Evolutionary conservation across 2,797 vertebrate genomes (phyloP).

Genomic region (Chaenodraco wilsoni): DNA sequence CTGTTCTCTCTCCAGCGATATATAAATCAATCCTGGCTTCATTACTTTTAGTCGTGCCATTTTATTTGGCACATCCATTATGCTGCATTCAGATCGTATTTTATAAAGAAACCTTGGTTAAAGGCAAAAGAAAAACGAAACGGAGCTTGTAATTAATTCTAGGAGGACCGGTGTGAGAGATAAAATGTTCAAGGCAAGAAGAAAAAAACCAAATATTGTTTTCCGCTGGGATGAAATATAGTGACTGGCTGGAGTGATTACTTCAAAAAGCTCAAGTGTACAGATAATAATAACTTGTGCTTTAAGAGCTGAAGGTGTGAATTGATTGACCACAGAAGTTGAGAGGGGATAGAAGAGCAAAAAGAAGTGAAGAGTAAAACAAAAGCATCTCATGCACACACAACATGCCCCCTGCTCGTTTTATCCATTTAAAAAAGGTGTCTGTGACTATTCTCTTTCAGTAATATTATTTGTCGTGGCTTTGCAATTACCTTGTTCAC

Average conservation of each 20-base stretch:
- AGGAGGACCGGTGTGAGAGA: slow-evolving; percentile 1
- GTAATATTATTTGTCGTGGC: not conserved
- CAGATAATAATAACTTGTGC: slow-evolving; percentile 2
- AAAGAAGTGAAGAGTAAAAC: not conserved
- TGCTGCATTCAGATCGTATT: slow-evolving; percentile 4
- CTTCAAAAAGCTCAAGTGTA: slow-evolving; percentile 2
- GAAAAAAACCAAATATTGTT: not conserved
- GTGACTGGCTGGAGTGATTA: not conserved
- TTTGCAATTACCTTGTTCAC: not conserved
- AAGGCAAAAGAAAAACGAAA: slow-evolving; percentile 12
- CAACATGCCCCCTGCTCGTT: no score
- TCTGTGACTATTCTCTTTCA: not conserved
- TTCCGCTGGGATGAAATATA: not conserved
- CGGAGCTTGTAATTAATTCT: slow-evolving; percentile 13
- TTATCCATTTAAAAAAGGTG: no score
- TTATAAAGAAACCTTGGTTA: slow-evolving; percentile 14
- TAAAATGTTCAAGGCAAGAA: not conserved
- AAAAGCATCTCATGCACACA: not conserved
- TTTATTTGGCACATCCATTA: slow-evolving; percentile 27
- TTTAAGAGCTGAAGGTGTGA: not conserved
- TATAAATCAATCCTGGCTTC: slow-evolving; percentile 12
- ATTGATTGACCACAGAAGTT: not conserved
- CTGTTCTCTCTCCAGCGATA: slow-evolving; percentile 3
- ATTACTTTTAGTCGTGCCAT: slow-evolving; percentile 22
- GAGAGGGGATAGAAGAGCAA: not conserved